These are phyloP conservation scores for Psephotus haematonotus DNA, from an alignment of 2,113 vertebrate species.

Conservation along the genomic window DNA sequence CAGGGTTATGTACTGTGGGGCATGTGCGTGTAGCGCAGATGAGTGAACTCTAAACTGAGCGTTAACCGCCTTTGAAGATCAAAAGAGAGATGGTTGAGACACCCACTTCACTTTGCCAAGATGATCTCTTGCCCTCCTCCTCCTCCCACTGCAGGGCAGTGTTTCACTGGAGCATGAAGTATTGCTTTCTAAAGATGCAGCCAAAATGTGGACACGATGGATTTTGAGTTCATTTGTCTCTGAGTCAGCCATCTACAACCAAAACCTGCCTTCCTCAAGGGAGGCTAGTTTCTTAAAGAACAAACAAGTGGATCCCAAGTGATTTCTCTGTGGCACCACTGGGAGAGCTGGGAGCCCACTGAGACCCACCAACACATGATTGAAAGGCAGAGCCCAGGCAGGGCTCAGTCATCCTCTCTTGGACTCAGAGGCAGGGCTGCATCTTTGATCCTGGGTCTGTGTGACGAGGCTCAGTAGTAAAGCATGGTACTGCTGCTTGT, in stretches of 20 bases:
- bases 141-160: slow-evolving; percentile 14
- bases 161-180: slow-evolving; percentile 25
- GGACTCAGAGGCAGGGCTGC: neutral
- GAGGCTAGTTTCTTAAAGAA: neutral
- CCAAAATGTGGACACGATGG: neutral
- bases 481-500: neutral
- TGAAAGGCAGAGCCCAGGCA: neutral
- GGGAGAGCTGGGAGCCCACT: neutral
- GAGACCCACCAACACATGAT: rapidly evolving
- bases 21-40: slow-evolving; percentile 14
- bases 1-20: slow-evolving; percentile 45
- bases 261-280: neutral
- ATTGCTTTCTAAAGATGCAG: slow-evolving; percentile 23
- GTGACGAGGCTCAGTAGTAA: neutral
- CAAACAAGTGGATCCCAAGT: neutral
- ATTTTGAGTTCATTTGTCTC: slow-evolving; percentile 32
- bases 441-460: neutral
- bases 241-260: neutral
- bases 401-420: neutral
- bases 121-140: slow-evolving; percentile 1
- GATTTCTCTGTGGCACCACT: neutral
- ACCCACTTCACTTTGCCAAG: slow-evolving; percentile 7
- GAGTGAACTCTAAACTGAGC: slow-evolving; percentile 72
- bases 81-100: slow-evolving; percentile 68
- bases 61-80: slow-evolving; percentile 75